Conservation (phyloP, 2,797 vertebrate genomes). For the Pseudomugil gertrudae region DNA sequence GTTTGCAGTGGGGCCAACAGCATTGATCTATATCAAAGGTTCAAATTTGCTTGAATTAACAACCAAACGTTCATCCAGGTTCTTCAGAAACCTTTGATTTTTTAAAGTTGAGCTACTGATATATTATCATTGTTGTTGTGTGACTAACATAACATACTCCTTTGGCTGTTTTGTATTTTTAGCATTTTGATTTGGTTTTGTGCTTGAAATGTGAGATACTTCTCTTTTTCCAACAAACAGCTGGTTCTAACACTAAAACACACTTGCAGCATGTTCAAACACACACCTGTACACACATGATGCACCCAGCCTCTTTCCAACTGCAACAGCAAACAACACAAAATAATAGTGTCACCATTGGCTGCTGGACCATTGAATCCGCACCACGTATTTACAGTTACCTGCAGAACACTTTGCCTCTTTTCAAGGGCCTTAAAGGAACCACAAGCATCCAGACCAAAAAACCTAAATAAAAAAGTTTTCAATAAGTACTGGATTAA, state of each 20-base stretch:
- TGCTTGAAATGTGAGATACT: constrained; percentile 58
- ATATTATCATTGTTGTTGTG: constrained; percentile 74
- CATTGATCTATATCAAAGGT: constrained; percentile 39
- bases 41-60: constrained; percentile 58
- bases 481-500: constrained; percentile 45
- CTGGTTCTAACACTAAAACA: constrained; percentile 38
- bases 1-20: constrained; percentile 53
- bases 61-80: constrained; percentile 48
- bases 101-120: constrained; percentile 62
- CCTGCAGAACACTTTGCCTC: constrained; percentile 6
- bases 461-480: constrained; percentile 25
- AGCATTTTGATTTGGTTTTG: constrained; percentile 67
- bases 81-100: constrained; percentile 59
- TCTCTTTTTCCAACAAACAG: constrained; percentile 37
- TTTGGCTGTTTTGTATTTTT: constrained; percentile 73
- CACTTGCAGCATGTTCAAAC: constrained; percentile 38
- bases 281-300: constrained; percentile 19
- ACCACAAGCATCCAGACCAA: constrained; percentile 8
- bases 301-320: constrained; percentile 19
- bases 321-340: constrained; percentile 19
- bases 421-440: constrained; percentile 10
- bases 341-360: constrained; percentile 1
- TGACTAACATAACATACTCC: constrained; percentile 70
- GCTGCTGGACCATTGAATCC: constrained; percentile 25
- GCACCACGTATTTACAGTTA: constrained; percentile 4